These are phyloP conservation scores for Camponotus fellah DNA, from an alignment of 2,888 invertebrate genomes.

Conservation along the genomic window DNA sequence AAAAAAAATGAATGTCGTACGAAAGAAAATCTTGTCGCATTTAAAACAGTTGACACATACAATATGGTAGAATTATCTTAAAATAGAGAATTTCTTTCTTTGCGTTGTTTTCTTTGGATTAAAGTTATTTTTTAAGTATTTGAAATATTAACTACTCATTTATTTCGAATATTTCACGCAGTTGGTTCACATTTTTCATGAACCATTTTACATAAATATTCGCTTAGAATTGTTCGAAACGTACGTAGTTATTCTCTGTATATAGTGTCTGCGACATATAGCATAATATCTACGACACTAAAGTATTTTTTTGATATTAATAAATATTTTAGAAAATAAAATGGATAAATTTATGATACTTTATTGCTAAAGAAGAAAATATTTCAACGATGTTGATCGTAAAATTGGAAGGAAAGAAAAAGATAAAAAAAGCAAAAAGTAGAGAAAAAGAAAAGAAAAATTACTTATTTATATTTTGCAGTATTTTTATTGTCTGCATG, in stretches of 20 bases:
- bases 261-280: background rate
- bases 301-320: background rate
- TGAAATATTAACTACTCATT: background rate
- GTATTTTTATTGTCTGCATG: background rate
- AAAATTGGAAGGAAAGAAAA: background rate
- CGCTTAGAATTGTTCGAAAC: background rate
- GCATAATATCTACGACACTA: background rate
- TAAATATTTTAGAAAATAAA: conserved; percentile 35
- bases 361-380: conserved; percentile 41
- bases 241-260: conserved; percentile 35
- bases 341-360: conserved; percentile 11
- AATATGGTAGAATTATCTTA: background rate
- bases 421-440: background rate
- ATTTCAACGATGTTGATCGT: conserved; percentile 20
- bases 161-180: background rate
- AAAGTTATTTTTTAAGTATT: conserved; percentile 1
- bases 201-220: background rate
- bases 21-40: background rate
- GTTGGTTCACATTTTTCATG: conserved; percentile 1
- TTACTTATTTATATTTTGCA: background rate
- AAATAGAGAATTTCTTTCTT: background rate
- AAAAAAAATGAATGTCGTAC: background rate
- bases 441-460: background rate
- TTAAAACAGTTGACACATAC: background rate
- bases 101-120: background rate